A percentile compares a stretch with the other conserved stretches of the same genome.
phyloP scores from a whole-genome alignment of 2,113 vertebrate species.

The Noctilio leporinus region DNA sequence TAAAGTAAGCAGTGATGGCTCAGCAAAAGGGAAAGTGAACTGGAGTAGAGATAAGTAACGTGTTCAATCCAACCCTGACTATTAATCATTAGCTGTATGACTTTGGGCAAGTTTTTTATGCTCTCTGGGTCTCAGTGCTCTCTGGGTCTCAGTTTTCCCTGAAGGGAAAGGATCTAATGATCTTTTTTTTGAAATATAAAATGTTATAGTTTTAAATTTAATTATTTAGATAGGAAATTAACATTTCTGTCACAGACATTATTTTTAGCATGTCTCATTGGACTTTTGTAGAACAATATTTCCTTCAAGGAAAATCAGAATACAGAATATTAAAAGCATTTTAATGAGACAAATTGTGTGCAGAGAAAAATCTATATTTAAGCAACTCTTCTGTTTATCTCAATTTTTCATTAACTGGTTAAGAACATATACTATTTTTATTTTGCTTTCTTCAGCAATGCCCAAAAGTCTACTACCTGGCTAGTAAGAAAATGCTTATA shows the following conservation, averaged over 20 bases:
- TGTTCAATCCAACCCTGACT: not conserved
- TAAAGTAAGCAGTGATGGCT: not conserved
- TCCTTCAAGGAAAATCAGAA: constrained; percentile 71
- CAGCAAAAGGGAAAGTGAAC: not conserved
- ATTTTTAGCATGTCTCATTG: constrained; percentile 68
- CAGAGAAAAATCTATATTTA: constrained; percentile 63
- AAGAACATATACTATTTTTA: constrained; percentile 14
- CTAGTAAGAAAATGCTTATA: constrained; percentile 23
- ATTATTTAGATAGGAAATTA: constrained; percentile 68
- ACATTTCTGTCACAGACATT: constrained; percentile 67
- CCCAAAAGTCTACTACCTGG: not conserved
- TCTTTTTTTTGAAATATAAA: constrained; percentile 52
- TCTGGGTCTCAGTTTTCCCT: constrained; percentile 37
- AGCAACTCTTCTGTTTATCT: constrained; percentile 61
- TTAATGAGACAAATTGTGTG: constrained; percentile 64
- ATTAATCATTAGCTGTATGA: not conserved
- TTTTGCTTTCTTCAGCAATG: constrained; percentile 21
- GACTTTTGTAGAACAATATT: constrained; percentile 69
- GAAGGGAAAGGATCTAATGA: constrained; percentile 37
- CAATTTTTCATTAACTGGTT: constrained; percentile 59
- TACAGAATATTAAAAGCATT: constrained; percentile 63
- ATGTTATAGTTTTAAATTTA: constrained; percentile 59
- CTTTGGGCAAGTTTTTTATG: not conserved
- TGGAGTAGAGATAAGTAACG: not conserved
- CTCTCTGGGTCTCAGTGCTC: constrained; percentile 32